Evolutionary conservation across 2,113 vertebrate species (phyloP), one percentile per base, ranked within the genome.

Genomic region (Willisornis vidua): DNA sequence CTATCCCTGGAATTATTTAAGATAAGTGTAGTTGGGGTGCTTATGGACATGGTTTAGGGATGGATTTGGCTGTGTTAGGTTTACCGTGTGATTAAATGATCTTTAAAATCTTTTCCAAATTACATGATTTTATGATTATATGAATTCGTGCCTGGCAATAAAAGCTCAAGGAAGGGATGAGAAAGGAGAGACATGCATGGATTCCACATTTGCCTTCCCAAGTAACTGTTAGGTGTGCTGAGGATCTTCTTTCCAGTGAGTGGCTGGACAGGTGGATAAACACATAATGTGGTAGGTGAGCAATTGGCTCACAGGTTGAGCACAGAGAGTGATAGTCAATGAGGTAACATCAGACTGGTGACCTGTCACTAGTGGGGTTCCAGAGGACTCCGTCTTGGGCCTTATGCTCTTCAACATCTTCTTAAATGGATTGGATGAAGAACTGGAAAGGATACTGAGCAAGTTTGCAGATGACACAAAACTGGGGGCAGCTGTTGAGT

Each of bases 11-110:
- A 59, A 13, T 9, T 65, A 51, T 29, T 66, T 70, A n/a, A 67
- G 77, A 77, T 19, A 14, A 0, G 0, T 3, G 0, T 57, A 66
- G 28, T 23, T 19, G 3, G 43, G 18, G 6, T 3, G 8, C 18
- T 79, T 43, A 75, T 5, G 9, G 9, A 62, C 7, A 13, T 19
- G 18, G 1, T 76, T 80, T 66, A 39, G 15, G 28, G 17, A 13
- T 43, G 13, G 8, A 22, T n/a, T 79, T 75, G 62, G 12, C 37
- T 84, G 14, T 66, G 26, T 12, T 72, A 48, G 4, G 10, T 73
- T 68, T 25, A 43, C 10, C 20, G 2, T 7, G 19, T 12, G 29
- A 76, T 14, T 68, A 28, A 41, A 11, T 29, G 7, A 14, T 39
- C 28, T 46, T 75, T 52, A 54, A 68, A 25, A 2, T 90, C 10